Evolutionary conservation across 2,113 vertebrate species (phyloP), one percentile per base, ranked within the genome.

Genomic region (Saimiri boliviensis): DNA sequence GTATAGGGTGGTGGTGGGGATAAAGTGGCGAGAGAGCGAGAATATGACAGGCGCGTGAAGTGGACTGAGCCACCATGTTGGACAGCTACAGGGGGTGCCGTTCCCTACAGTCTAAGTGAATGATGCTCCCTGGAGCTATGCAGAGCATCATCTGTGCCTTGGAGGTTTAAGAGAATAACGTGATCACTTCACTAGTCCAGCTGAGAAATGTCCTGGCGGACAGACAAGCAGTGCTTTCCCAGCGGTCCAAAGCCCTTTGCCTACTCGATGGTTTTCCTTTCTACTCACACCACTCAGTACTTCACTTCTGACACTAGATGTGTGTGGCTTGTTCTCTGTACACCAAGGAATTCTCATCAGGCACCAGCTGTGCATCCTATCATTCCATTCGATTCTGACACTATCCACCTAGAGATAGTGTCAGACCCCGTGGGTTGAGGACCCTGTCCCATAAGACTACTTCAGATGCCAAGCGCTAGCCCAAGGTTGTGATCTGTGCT

Each of bases 41-140:
- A 4, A 0, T n/a, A 60, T 21, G 49, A 17, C 16, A 42, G 21
- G 37, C 49, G 27, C 79, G 5, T 58, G 60, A 77, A 27, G 14
- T 20, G 8, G 20, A 16, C 8, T 40, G 70, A 83, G 52, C 66
- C 54, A 52, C 63, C 40, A 8, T 21, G 27, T 20, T 58, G 40
- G 20, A 25, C 20, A 77, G 32, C 37, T 12, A 13, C 20, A 9
- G 68, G 35, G 63, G 17, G 70, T 8, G 1, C 45, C 9, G 8
- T 54, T 56, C 11, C 2, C 42, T 81, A 27, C 1, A 11, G 68
- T 37, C 37, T 10, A 27, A 30, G 35, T 23, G 20, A 71, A 25
- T 17, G 14, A n/a, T 0, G 7, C n/a, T 37, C 45, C 21, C 47
- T 54, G 63, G 20, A 32, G 0, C 21, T 8, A 3, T 3, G 49